Base-by-base conservation (phyloP, 2,797 vertebrate genomes). In the Lateolabrax maculatus region DNA sequence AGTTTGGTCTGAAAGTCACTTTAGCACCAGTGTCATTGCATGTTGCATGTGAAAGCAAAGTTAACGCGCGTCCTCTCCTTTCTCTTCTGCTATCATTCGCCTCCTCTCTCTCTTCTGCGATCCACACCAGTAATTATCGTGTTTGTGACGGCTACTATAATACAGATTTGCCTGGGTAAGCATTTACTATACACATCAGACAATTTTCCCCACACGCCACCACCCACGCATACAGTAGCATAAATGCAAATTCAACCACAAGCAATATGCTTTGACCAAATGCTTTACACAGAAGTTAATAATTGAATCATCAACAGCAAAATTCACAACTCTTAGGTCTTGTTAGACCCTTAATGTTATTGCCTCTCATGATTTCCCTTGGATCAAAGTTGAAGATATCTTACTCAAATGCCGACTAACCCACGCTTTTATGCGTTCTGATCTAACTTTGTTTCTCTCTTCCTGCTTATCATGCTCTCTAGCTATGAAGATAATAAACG, bases 401-500 rank as follows among this genome's bases (percentile, higher is more conserved):
- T 83, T 34, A 77, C 90, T 91, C 67, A 86, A 87, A 90, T 93
- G 90, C 85, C 87, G 76, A 89, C 91, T 93, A 90, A 94, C 90
- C 81, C 79, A 79, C 90, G 67, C 93, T 93, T 85, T 91, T 87
- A 76, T 93, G 89, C 90, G 83, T 84, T 93, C 91, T 97, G 96
- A 96, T 96, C 97, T 98, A 98, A 98, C 97, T 98, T 96, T 98
- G 96, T 98, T 97, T 99, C 96, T 99, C 97, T 99, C 95, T 97
- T 89, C 97, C 96, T 97, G 97, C 97, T 97, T 97, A 96, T 98
- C 97, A 97, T 96, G 97, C 97, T 98, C 95, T 97, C 97, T 99
- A 99, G 98, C 97, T 99, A 99, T 99, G 98, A 99, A 98, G 98
- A 99, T 99, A 99, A 99, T 99, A 99, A 99, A 97, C 97, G 95